Evolutionary conservation across 2,888 invertebrate genomes (phyloP), one percentile per base, ranked within the genome.

Genomic region (Pristionchus maxplancki): DNA sequence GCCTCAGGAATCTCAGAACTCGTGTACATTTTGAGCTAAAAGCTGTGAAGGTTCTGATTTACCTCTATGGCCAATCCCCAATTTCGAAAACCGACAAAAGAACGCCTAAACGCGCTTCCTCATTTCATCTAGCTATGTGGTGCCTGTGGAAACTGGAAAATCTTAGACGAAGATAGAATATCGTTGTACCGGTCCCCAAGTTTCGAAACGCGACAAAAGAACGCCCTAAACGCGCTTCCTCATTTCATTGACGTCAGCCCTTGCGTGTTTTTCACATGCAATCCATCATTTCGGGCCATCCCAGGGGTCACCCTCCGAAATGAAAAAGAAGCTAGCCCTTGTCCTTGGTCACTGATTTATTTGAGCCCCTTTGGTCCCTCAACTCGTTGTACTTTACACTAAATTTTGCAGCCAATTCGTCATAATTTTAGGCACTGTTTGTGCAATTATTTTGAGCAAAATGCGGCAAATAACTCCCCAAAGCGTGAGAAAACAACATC

Each of bases 261-360:
- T 13, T 40, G 44, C 78, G 78, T 78, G 78, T 78, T 78, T 78
- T 78, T 74, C 78, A 15, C 24, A 28, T 28, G 44, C 44, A 28
- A 78, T 78, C 24, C 44, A 78, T 78, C 28, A 13, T 28, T 28
- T 44, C 37, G 31, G 37, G 17, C 17, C 44, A 24, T 48, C 78
- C 78, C 40, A 11, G 78, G 78, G 78, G 78, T 78, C 44, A 44
- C 28, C 24, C 40, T 37, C 67, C 67, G 64, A 4, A 64, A 64
- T 64, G 58, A 58, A 58, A 58, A 58, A 24, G 5, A 1, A 13
- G 6, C 44, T 24, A 6, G 37, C 5, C 44, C 24, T 5, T 44
- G 24, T 2, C 44, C 44, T 17, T n/a, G 1, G 3, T n/a, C n/a
- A n/a, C 44, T 78, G 78, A 78, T 44, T 78, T 78, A 78, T 78